Percentiles rank a stretch among this genome's conserved stretches.
Evolutionary conservation across 2,113 vertebrate species (phyloP).

Genomic region (Gnathonemus longibarbis): DNA sequence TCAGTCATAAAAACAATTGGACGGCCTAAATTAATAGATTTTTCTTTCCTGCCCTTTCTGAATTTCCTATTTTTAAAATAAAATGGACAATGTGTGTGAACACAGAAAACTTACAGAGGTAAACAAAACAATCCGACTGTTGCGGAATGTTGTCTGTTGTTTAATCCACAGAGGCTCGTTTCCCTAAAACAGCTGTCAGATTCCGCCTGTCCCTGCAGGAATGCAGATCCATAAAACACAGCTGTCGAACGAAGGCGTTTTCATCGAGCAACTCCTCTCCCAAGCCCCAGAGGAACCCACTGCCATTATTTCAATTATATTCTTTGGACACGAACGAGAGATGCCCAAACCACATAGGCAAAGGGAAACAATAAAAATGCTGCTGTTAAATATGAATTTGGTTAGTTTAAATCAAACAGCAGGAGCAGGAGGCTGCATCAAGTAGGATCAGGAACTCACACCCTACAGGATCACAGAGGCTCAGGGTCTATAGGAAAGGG

Average conservation of each 20-base stretch:
- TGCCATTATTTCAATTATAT: neutral
- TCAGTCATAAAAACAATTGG: neutral
- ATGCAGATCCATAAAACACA: neutral
- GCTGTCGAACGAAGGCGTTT: neutral
- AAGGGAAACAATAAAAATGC: neutral
- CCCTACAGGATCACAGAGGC: neutral
- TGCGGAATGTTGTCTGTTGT: neutral
- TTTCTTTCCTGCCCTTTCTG: neutral
- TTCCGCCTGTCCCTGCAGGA: neutral
- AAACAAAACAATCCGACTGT: neutral
- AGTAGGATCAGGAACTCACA: neutral
- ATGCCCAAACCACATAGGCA: neutral
- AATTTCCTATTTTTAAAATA: neutral
- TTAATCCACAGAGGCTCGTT: neutral
- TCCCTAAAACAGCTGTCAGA: slow-evolving; percentile 2
- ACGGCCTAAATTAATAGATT: neutral
- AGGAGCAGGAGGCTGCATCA: neutral
- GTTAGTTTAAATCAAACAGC: neutral
- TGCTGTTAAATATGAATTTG: neutral
- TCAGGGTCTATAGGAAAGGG: neutral
- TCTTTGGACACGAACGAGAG: neutral
- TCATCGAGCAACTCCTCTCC: neutral
- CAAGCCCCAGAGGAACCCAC: neutral
- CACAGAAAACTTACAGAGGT: neutral
- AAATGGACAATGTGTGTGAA: neutral